Percentiles rank a stretch among this genome's conserved stretches.
Conservation (phyloP, 2,888 invertebrate species). For the Trissolcus brochymenae region DNA sequence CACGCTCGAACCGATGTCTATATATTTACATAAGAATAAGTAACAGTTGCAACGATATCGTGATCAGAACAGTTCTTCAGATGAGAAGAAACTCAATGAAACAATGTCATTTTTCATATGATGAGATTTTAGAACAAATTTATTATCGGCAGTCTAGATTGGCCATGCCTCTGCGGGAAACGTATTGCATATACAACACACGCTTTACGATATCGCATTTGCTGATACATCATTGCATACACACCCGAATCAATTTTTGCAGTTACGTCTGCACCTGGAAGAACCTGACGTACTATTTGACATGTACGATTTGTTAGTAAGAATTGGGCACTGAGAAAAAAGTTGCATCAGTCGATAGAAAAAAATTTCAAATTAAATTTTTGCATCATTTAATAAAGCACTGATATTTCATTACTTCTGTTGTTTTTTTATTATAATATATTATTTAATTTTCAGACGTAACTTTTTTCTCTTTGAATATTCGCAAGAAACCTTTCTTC, state of each 20-base stretch:
- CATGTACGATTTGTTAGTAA: no score
- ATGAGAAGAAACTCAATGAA: slow-evolving; percentile 10
- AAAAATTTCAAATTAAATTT: no score
- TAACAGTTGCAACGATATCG: slow-evolving; percentile 26
- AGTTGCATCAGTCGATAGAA: no score
- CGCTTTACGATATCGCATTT: slow-evolving; percentile 20
- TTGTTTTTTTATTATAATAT: no score
- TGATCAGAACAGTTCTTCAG: slow-evolving; percentile 2
- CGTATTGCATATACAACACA: slow-evolving; percentile 18
- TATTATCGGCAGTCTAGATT: slow-evolving; percentile 28
- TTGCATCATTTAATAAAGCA: no score
- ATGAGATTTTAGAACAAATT: slow-evolving; percentile 6
- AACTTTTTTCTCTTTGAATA: no score
- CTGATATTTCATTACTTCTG: no score
- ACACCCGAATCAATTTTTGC: no score
- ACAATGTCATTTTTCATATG: slow-evolving; percentile 1
- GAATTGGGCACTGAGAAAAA: no score
- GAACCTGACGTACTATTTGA: no score
- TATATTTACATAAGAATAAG: slow-evolving; percentile 47
- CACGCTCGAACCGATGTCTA: slow-evolving; percentile 37
- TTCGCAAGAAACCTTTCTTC: slow-evolving; percentile 30
- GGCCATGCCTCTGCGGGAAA: slow-evolving; percentile 17
- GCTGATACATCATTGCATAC: slow-evolving; percentile 48
- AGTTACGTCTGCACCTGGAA: no score
- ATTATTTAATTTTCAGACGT: no score